These are phyloP conservation scores for Pagetopsis macropterus DNA, from an alignment of 2,797 vertebrate genomes.

Conservation along the genomic window DNA sequence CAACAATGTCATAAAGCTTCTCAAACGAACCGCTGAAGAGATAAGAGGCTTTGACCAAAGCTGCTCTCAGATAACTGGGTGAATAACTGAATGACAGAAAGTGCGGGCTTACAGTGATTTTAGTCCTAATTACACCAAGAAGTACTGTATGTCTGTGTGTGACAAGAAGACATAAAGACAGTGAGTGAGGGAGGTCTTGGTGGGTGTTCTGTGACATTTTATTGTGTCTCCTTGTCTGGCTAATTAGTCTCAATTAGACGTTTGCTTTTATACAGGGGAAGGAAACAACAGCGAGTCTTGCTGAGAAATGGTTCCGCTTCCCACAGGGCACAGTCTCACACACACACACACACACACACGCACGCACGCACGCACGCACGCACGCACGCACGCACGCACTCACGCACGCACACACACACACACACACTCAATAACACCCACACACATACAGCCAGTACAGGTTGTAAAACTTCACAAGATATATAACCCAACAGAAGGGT, in stretches of 20 bases:
- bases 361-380: conserved; percentile 46
- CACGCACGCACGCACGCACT: conserved; percentile 40
- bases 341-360: conserved; percentile 48
- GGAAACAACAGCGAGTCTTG: conserved; percentile 62
- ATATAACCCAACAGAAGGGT: conserved; percentile 72
- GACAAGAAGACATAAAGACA: conserved; percentile 25
- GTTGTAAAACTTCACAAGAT: conserved; percentile 78
- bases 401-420: conserved; percentile 48
- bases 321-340: conserved; percentile 44
- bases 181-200: conserved; percentile 34
- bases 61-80: conserved; percentile 40
- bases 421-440: conserved; percentile 48
- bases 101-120: conserved; percentile 18
- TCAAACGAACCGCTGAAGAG: conserved; percentile 29
- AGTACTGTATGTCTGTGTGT: conserved; percentile 15
- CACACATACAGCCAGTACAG: conserved; percentile 49
- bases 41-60: conserved; percentile 44
- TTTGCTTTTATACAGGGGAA: conserved; percentile 62
- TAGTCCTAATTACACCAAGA: conserved; percentile 51
- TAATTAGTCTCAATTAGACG: conserved; percentile 79
- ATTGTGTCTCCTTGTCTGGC: conserved; percentile 60
- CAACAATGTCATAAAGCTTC: conserved; percentile 64
- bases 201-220: conserved; percentile 71
- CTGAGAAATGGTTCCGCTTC: conserved; percentile 59
- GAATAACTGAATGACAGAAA: conserved; percentile 37